Evolutionary conservation across 2,113 vertebrate genomes (phyloP).

Genomic region (Abramis brama): DNA sequence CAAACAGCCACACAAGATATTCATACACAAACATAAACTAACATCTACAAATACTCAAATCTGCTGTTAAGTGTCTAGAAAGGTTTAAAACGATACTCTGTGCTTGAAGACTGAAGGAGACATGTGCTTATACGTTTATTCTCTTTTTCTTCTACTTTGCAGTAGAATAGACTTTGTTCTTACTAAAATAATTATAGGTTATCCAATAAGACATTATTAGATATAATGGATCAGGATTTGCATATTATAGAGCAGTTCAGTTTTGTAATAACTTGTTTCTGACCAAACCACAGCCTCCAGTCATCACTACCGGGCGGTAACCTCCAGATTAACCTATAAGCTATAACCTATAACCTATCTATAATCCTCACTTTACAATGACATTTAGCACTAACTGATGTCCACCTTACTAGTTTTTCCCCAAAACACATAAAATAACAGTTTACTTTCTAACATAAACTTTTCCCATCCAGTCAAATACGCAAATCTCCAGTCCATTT

Average conservation of each 20-base stretch:
- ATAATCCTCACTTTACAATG: background rate
- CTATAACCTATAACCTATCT: too few species aligned
- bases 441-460: constrained; percentile 1
- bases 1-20: background rate
- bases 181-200: background rate
- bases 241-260: background rate
- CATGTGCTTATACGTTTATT: too few species aligned
- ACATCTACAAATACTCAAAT: background rate
- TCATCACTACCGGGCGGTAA: background rate
- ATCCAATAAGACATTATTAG: background rate
- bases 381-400: background rate
- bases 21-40: constrained; percentile 1
- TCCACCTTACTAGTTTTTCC: background rate
- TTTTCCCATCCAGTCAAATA: background rate
- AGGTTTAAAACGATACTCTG: background rate
- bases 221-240: background rate
- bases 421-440: background rate
- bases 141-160: background rate
- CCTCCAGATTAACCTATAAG: background rate
- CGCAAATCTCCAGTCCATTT: background rate
- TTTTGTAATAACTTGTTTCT: constrained; percentile 1
- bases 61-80: background rate
- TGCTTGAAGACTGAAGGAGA: too few species aligned
- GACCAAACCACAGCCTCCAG: background rate
- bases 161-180: background rate